Conservation (phyloP, 2,888 invertebrate genomes). For the Loripinus fragilis region DNA sequence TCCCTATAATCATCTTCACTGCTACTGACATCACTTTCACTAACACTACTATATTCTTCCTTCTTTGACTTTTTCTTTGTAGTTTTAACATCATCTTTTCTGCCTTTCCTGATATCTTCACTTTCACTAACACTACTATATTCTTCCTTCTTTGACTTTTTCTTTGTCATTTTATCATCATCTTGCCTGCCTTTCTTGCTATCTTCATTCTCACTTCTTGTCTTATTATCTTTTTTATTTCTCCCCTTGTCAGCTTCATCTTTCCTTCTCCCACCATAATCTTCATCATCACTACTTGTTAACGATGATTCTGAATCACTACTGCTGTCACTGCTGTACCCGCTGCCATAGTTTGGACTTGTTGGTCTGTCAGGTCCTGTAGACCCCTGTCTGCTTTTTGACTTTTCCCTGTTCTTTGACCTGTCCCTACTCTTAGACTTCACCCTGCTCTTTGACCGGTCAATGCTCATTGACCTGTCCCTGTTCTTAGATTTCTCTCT, state of each 20-base stretch:
- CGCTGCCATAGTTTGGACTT: conserved; percentile 39
- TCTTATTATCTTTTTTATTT: neutral
- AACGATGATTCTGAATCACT: conserved; percentile 45
- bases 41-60: neutral
- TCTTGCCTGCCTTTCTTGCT: neutral
- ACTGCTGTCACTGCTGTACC: conserved; percentile 40
- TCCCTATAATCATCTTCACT: conserved; percentile 3
- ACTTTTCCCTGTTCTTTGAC: too few relatives aligned
- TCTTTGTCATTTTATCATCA: neutral
- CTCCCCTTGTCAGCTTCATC: conserved; percentile 17
- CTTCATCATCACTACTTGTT: conserved; percentile 8
- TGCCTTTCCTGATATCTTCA: too few relatives aligned
- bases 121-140: conserved; percentile 2
- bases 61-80: neutral
- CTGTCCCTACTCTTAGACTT: too few relatives aligned
- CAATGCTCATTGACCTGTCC: too few relatives aligned
- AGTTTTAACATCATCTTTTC: neutral
- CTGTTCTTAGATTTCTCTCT: too few relatives aligned
- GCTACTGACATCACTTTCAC: neutral
- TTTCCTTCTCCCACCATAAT: neutral
- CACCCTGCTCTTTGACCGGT: neutral
- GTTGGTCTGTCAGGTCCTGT: conserved; percentile 27
- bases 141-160: conserved; percentile 1
- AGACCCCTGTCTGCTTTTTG: neutral
- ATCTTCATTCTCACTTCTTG: too few relatives aligned